Base-by-base conservation (phyloP, 2,888 invertebrate species). In the Amiota minor region DNA sequence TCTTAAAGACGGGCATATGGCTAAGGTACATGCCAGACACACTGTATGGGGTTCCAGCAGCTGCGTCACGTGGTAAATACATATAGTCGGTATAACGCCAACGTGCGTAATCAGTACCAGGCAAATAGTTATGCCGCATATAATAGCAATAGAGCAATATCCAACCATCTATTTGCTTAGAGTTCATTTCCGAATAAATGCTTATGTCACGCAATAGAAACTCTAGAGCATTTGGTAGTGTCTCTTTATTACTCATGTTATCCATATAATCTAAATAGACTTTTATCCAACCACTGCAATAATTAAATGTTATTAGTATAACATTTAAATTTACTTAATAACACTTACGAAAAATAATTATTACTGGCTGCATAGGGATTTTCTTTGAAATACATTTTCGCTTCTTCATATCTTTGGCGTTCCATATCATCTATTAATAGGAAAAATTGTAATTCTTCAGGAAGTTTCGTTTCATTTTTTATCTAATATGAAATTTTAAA, bases 141-240 rank as follows among this genome's bases (percentile, higher is more conserved):
- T 87, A 87, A 11, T 86, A 77, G 56, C 87, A 87, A 71, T 82
- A 80, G 1, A 87, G 75, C 10, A 87, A 47, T 61, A 87, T 79
- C 86, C 87, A 87, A 11, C 77, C 81, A 35, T 82, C 78, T n/a
- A 76, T 68, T 1, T 80, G 75, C 0, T 35, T 12, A 0, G 49
- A 18, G 74, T 80, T 14, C 10, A 8, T 45, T 3, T 77, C 75
- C 1, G 78, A 72, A 67, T 74, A 83, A 0, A 59, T 6, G 0
- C 47, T 68, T 14, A 87, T 75, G 20, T 71, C 73, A 8, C 74
- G 75, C 47, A 87, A 67, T 0, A 87, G 74, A 23, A 82, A 78
- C 68, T 86, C 86, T 3, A 72, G 77, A 6, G 83, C 84, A 65
- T 79, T 78, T 16, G 49, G 23, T 9, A 72, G 53, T 0, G 73